Base-by-base conservation (phyloP, 2,113 vertebrate genomes). In the Microcebus lehilahytsara region DNA sequence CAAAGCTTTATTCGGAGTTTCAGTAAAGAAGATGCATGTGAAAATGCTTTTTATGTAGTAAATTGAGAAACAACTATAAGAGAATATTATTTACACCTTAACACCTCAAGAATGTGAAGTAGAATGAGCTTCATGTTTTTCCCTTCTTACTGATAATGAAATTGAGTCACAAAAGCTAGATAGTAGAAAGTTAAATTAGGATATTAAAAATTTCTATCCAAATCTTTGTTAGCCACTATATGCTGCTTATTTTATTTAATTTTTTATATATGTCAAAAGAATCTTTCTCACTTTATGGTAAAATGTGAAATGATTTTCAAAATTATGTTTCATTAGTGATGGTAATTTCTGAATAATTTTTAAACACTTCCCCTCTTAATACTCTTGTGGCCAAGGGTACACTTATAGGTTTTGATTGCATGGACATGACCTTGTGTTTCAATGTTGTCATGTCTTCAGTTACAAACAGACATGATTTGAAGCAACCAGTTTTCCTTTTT, bases 401-500 rank as follows among this genome's bases (percentile, higher is more conserved):
- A 9, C 9, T 78, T 93, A 69, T 9, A 17, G 67, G 8, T 49
- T 79, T 27, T 93, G 64, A 95, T 56, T 71, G 5, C 16, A 77
- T 14, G 88, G 40, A 64, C 7, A 42, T 92, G 75, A 87, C 71
- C 56, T 95, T 85, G 17, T 64, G 32, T 90, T 89, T 95, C 34
- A 51, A 64, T 46, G 58, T 86, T 86, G 51, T 88, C 66, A 74
- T 69, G 53, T 78, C 74, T 86, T 94, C 17, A 56, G 25, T 87
- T 89, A 72, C 4, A 96, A 42, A 79, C 58, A 79, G 64, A 78
- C 53, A 58, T 69, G 75, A 91, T 89, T 90, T 79, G 49, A 94
- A 91, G 42, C 30, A 97, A 20, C 2, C 62, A 67, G 6, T 85
- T 79, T 71, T 95, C 60, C 10, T 85, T 78, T 96, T 87, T 94